Evolutionary conservation across 2,113 vertebrate species (phyloP).

Genomic region (Symphodus melops): DNA sequence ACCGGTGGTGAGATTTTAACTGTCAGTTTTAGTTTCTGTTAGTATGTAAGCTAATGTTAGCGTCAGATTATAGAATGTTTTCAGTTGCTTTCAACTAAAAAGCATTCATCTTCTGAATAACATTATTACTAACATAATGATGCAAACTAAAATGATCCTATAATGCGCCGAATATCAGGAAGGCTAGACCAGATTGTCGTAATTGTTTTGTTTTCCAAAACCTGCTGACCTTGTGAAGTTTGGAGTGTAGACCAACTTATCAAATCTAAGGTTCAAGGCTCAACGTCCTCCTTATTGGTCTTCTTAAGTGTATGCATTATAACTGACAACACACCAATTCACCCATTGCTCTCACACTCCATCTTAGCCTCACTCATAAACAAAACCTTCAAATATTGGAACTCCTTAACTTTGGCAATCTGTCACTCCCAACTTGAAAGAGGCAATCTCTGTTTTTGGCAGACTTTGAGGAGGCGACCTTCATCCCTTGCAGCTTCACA

Average conservation of each 20-base stretch:
- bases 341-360: background rate
- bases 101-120: too few relatives aligned
- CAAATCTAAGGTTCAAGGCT: background rate
- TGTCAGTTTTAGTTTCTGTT: background rate
- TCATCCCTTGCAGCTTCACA: background rate
- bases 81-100: background rate
- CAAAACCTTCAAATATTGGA: background rate
- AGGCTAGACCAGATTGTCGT: background rate
- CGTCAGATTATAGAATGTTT: background rate
- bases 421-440: background rate
- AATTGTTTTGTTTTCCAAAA: background rate
- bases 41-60: background rate
- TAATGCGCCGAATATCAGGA: background rate
- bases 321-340: background rate
- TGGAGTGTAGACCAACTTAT: background rate
- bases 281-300: background rate
- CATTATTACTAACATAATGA: too few relatives aligned
- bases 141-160: too few relatives aligned
- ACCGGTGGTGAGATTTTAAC: too few relatives aligned
- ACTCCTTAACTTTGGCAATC: background rate
- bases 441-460: background rate
- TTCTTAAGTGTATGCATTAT: background rate
- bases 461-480: background rate
- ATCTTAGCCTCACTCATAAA: background rate
- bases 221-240: background rate